Percentiles rank a stretch among this genome's conserved stretches.
Conservation (phyloP, 2,888 invertebrate species). For the Phlogophora meticulosa region DNA sequence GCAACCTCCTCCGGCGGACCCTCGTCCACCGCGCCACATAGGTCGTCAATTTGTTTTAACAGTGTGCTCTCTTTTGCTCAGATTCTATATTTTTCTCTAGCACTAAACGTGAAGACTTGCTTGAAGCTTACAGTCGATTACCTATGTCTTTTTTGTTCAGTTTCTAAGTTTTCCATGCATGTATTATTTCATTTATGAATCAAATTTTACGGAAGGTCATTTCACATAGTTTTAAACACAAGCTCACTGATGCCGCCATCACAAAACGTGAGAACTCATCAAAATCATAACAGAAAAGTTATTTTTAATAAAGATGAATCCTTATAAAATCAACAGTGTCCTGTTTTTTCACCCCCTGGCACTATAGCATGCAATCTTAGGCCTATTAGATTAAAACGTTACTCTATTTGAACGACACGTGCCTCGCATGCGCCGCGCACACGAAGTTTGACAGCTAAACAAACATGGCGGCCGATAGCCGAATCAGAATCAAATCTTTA, state of each 20-base stretch:
- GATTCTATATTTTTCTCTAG: too few species aligned
- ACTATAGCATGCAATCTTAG: constrained; percentile 72
- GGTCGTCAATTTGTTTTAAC: too few species aligned
- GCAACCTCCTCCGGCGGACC: too few species aligned
- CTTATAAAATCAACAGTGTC: constrained; percentile 67
- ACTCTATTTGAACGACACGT: constrained; percentile 78
- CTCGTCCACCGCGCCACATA: too few species aligned
- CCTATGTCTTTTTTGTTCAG: too few species aligned
- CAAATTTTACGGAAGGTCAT: too few species aligned
- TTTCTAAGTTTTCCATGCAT: too few species aligned
- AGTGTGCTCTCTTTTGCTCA: too few species aligned
- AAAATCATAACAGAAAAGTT: constrained; percentile 66
- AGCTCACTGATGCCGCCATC: constrained; percentile 3
- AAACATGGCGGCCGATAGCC: constrained; percentile 86
- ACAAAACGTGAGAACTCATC: constrained; percentile 67
- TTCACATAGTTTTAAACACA: too few species aligned
- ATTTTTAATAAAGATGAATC: constrained; percentile 76
- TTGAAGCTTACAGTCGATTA: too few species aligned
- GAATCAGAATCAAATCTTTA: constrained; percentile 85
- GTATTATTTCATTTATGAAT: too few species aligned
- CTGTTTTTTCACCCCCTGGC: constrained; percentile 72
- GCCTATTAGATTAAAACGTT: constrained; percentile 84
- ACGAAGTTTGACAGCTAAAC: constrained; percentile 86
- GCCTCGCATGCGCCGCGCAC: constrained; percentile 79
- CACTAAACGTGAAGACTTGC: too few species aligned